Percentiles rank a stretch among this genome's conserved stretches.
phyloP scores from a whole-genome alignment of 2,113 vertebrate genomes.

The Elaphurus davidianus region DNA sequence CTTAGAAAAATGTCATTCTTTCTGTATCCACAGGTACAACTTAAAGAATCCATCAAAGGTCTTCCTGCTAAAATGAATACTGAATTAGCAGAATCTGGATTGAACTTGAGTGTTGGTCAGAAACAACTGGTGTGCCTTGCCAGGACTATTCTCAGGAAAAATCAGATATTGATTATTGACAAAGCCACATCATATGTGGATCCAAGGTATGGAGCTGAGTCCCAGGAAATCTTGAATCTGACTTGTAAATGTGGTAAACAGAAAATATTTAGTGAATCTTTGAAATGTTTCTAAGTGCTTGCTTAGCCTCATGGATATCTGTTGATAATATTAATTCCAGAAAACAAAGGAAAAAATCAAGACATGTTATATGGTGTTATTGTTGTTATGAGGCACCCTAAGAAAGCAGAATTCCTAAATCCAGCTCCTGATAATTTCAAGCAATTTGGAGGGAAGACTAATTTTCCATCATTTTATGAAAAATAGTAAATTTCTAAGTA shows the following conservation, averaged over 20 bases:
- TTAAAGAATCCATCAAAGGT: slow-evolving; percentile 91
- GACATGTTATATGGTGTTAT: not conserved
- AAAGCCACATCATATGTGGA: not conserved
- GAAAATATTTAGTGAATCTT: not conserved
- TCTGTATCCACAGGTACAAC: slow-evolving; percentile 88
- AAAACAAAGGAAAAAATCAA: not conserved
- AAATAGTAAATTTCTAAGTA: not conserved
- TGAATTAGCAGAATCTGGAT: slow-evolving; percentile 93
- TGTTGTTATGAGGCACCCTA: too few relatives aligned
- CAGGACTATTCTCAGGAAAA: slow-evolving; percentile 93
- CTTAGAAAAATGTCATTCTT: slow-evolving; percentile 16
- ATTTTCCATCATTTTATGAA: too few relatives aligned
- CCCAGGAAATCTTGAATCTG: too few relatives aligned
- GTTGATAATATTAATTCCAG: not conserved
- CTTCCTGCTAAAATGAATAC: slow-evolving; percentile 92
- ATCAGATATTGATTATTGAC: slow-evolving; percentile 57
- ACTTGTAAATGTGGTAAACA: not conserved
- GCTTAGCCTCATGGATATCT: not conserved
- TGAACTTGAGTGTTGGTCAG: slow-evolving; percentile 97
- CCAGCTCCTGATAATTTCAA: too few relatives aligned
- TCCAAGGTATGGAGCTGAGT: not conserved
- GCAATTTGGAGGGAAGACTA: too few relatives aligned
- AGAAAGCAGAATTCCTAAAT: too few relatives aligned
- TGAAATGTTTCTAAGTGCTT: not conserved
- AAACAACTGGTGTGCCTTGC: slow-evolving; percentile 96